A percentile compares a stretch with the other conserved stretches of the same genome.
phyloP scores from a whole-genome alignment of 2,888 invertebrate species.

The Priocnemis perturbator region DNA sequence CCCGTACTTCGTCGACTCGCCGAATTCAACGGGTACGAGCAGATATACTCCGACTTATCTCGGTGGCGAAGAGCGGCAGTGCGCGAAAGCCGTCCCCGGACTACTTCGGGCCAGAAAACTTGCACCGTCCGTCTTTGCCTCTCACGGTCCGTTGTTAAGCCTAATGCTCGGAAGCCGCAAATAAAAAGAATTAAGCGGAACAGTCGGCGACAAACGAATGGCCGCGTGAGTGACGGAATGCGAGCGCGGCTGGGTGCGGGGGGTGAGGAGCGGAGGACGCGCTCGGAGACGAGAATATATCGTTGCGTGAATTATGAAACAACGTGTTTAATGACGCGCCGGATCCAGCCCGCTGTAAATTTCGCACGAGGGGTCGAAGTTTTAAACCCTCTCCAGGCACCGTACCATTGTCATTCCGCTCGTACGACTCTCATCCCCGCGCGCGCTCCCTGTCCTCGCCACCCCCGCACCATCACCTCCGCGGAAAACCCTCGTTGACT shows the following conservation, averaged over 20 bases:
- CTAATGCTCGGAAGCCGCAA: background rate
- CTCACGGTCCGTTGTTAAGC: too few relatives aligned
- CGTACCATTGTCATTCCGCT: conserved; percentile 65
- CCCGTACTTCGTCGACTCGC: too few relatives aligned
- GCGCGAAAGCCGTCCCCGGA: too few relatives aligned
- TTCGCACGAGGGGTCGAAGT: conserved; percentile 63
- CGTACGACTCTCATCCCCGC: conserved; percentile 56
- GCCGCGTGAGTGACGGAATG: background rate
- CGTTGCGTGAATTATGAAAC: conserved; percentile 73
- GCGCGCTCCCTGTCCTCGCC: conserved; percentile 41
- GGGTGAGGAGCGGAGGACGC: conserved; percentile 11
- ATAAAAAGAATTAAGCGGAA: background rate
- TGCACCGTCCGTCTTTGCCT: too few relatives aligned
- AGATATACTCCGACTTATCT: too few relatives aligned
- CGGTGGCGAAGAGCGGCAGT: too few relatives aligned
- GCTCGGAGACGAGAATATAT: conserved; percentile 48
- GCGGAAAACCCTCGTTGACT: conserved; percentile 47
- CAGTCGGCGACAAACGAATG: background rate
- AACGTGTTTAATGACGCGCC: conserved; percentile 74
- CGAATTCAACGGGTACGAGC: too few relatives aligned
- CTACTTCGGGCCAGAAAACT: too few relatives aligned
- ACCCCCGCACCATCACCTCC: background rate
- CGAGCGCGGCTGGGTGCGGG: conserved; percentile 15
- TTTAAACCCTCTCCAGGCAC: conserved; percentile 63
- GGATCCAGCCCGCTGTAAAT: conserved; percentile 71